phyloP scores from a whole-genome alignment of 2,888 invertebrate species.

The Machimus rusticus region DNA sequence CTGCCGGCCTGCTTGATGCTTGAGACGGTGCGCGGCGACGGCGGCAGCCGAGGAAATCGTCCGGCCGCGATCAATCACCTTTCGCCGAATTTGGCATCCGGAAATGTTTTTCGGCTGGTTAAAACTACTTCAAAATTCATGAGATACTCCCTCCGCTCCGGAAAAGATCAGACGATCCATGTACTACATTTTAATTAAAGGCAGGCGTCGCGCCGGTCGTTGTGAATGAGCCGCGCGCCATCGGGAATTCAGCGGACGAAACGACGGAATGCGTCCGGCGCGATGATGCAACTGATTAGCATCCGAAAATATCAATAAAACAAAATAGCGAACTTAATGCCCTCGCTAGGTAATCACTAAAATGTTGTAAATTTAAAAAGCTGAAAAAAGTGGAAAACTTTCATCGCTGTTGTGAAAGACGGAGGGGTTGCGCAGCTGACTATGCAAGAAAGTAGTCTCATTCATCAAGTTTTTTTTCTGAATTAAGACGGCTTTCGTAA shows the following conservation, averaged over 20 bases:
- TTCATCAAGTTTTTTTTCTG: background rate
- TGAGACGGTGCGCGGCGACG: background rate
- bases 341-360: background rate
- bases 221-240: background rate
- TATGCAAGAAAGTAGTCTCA: background rate
- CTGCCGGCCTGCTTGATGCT: background rate
- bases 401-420: background rate
- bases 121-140: background rate
- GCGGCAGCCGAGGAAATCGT: background rate
- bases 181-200: background rate
- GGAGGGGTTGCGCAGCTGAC: background rate
- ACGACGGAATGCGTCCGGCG: background rate
- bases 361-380: background rate
- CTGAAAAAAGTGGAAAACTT: background rate
- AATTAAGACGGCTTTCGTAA: background rate
- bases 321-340: background rate
- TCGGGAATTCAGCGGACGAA: background rate
- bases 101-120: background rate
- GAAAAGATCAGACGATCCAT: background rate
- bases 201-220: background rate
- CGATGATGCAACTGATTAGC: background rate
- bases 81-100: background rate
- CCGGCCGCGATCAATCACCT: slow-evolving; percentile 2
- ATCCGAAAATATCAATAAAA: background rate
- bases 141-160: background rate